Percentiles rank a stretch among this genome's conserved stretches.
These are phyloP conservation scores for Leptinotarsa undecemlineata DNA, from an alignment of 1,140 invertebrate species.

Conservation along the genomic window DNA sequence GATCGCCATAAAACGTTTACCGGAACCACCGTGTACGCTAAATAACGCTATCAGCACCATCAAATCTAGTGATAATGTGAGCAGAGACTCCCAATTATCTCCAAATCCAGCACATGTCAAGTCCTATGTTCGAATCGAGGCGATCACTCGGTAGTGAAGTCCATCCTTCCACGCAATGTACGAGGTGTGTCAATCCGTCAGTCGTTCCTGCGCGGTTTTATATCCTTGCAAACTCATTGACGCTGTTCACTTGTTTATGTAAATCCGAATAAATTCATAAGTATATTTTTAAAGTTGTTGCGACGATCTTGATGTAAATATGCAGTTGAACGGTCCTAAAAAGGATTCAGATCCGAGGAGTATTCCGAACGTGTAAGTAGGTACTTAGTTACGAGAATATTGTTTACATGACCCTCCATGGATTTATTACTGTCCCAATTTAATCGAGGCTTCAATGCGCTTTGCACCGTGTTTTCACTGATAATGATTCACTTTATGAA, in stretches of 20 bases:
- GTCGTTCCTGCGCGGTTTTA: neutral
- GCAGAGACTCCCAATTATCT: too few relatives aligned
- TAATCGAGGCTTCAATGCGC: too few relatives aligned
- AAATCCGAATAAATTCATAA: neutral
- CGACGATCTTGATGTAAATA: neutral
- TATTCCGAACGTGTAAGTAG: neutral
- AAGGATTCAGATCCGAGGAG: neutral
- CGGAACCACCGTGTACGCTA: too few relatives aligned
- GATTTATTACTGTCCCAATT: too few relatives aligned
- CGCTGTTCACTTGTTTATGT: neutral
- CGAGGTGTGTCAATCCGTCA: neutral
- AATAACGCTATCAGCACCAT: too few relatives aligned
- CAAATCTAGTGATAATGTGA: too few relatives aligned
- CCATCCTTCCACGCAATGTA: neutral
- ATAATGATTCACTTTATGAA: too few relatives aligned
- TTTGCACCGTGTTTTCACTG: too few relatives aligned
- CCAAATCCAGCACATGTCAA: too few relatives aligned
- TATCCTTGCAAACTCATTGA: neutral
- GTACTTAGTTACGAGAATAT: neutral
- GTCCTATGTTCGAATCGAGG: too few relatives aligned
- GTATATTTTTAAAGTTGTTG: slow-evolving; percentile 6
- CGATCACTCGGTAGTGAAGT: neutral
- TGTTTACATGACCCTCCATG: too few relatives aligned
- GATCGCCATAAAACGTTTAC: too few relatives aligned
- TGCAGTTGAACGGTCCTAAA: neutral